Base-by-base conservation (phyloP, 2,797 vertebrate species). In the Smutsia temminckii region DNA sequence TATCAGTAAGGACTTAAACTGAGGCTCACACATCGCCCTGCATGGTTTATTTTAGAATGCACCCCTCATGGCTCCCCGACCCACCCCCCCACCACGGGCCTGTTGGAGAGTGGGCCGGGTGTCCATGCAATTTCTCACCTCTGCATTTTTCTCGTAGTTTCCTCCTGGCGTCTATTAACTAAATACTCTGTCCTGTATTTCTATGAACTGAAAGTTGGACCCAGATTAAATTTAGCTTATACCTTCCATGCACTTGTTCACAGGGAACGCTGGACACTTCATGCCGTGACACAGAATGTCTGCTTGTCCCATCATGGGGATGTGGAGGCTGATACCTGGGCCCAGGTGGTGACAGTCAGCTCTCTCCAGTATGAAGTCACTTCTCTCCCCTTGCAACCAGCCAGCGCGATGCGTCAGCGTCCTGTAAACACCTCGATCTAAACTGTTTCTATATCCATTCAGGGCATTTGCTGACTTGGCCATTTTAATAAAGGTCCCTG, bases 51-150 rank as follows among this genome's bases (percentile, higher is more conserved):
- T 14, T 23, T 59, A 12, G 51, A 32, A 55, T 0, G 17, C 2
- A 23, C 18, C 49, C 6, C 1, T 14, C 10, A 1, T 0, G 1
- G 18, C 34, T 13, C 27, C 23, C 21, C 11, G 8, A 40, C 1
- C 42, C 12, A 25, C 68, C 25, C 0, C 1, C 6, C 13, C 8
- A 1, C n/a, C 0, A 0, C 0, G n/a, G 57, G 68, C 5, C 18
- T 42, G 3, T 5, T 2, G 10, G 6, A 49, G 6, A n/a, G 29
- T 0, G 17, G n/a, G 8, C 1, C 20, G 9, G 11, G 7, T 27
- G 23, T 18, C 27, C 42, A 2, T 32, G 29, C 16, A 49, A 72
- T 29, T 17, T 29, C 34, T 4, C 37, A 4, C 27, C 51, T 86
- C 18, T 2, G 5, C 5, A 51, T 34, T 29, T 61, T 23, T 14